Evolutionary conservation across 2,797 vertebrate genomes (phyloP).

Genomic region (Craterocephalus amniculus): DNA sequence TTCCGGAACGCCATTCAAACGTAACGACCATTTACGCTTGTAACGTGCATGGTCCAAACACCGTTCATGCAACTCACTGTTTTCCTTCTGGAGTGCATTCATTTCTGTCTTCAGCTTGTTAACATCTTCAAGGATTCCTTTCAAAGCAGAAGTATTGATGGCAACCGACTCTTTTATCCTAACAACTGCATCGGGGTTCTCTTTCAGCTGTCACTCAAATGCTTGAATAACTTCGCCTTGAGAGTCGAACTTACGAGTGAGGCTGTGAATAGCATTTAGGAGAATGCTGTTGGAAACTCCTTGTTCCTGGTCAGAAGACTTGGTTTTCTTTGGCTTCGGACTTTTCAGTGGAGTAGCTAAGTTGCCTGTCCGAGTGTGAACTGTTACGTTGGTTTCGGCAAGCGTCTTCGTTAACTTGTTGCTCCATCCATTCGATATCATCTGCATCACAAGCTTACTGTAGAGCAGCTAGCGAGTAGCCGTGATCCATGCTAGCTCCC

Average conservation of each 20-base stretch:
- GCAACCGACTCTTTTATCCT: not conserved
- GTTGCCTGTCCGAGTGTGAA: not conserved
- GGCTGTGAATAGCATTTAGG: not conserved
- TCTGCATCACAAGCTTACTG: too few relatives aligned
- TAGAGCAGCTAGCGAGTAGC: too few relatives aligned
- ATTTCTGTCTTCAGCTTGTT: too few relatives aligned
- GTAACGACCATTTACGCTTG: not conserved
- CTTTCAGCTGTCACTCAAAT: not conserved
- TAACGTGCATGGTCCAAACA: not conserved
- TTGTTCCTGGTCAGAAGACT: not conserved
- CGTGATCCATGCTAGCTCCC: too few relatives aligned
- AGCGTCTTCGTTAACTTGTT: too few relatives aligned
- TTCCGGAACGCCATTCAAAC: not conserved
- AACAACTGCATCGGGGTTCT: not conserved
- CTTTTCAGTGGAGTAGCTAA: constrained; percentile 1
- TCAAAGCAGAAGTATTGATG: too few relatives aligned
- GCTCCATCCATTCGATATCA: too few relatives aligned
- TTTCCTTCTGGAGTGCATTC: too few relatives aligned
- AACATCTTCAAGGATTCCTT: too few relatives aligned
- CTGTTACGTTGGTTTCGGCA: too few relatives aligned
- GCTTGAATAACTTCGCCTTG: not conserved
- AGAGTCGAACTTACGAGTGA: not conserved
- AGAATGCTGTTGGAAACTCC: not conserved
- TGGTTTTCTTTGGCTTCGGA: not conserved
- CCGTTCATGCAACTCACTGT: too few relatives aligned